Conservation (phyloP, 2,888 invertebrate genomes). For the Andricus curvator region DNA sequence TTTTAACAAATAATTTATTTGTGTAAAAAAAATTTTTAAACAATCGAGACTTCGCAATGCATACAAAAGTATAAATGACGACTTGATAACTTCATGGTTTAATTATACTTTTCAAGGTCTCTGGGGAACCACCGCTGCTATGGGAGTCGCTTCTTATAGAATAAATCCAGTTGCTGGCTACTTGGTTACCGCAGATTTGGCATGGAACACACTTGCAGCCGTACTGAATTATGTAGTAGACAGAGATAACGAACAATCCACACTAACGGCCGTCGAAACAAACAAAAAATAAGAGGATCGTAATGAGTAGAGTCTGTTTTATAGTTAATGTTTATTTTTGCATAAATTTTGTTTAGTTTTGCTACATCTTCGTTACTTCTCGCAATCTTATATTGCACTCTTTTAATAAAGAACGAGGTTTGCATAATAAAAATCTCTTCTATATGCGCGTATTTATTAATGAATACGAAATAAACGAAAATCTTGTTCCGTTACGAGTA, state of each 20-base stretch:
- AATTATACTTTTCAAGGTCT: conserved; percentile 63
- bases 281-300: conserved; percentile 59
- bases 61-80: too few species aligned
- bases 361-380: conserved; percentile 45
- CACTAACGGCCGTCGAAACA: conserved; percentile 61
- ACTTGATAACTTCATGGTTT: too few species aligned
- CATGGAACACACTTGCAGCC: conserved; percentile 85
- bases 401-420: conserved; percentile 48
- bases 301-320: not conserved
- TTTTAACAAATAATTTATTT: too few species aligned
- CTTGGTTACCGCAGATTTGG: conserved; percentile 87
- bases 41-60: too few species aligned
- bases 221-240: conserved; percentile 85
- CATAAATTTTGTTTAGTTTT: conserved; percentile 41
- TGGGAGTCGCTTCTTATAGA: conserved; percentile 81
- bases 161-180: conserved; percentile 84
- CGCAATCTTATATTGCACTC: conserved; percentile 42
- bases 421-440: conserved; percentile 50
- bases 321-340: conserved; percentile 18
- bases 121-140: conserved; percentile 81
- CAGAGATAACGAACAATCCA: conserved; percentile 80
- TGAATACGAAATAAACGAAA: conserved; percentile 74
- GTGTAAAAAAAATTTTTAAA: too few species aligned
- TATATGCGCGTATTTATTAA: conserved; percentile 72
- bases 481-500: conserved; percentile 69